Evolutionary conservation across 2,888 invertebrate genomes (phyloP), one percentile per base, ranked within the genome.

Genomic region (Amiota mariae): DNA sequence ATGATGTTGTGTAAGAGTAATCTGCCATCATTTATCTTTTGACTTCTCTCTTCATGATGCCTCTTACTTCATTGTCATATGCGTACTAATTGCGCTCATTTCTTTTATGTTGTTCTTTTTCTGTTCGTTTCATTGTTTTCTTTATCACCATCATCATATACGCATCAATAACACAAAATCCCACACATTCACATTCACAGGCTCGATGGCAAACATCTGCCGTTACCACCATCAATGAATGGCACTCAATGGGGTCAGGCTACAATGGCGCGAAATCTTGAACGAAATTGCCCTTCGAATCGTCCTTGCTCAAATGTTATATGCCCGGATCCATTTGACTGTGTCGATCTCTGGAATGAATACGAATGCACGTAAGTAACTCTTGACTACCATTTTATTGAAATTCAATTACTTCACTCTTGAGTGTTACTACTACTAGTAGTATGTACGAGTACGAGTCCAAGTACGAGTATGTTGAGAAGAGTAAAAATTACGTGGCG

Each of bases 341-440:
- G 97, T 91, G 95, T 96, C 80, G 98, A 97, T 91, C 93, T 98
- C 63, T 99, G 98, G 98, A 98, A 98, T 90, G 96, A 96, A 90
- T 97, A 97, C 87, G 97, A 98, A 90, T 99, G 98, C 96, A 97
- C 98, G 96, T 99, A 91, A 95, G 96, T 95, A 88, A 82, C 76
- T 72, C 36, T 11, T 63, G 12, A 20, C 9, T 36, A 36, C 36
- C 36, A 6, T 36, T 36, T 36, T 36, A 36, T 36, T 20, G 59
- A 15, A 59, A 20, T 11, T 59, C 15, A 59, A 59, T 59, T 59
- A 59, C 59, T 36, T 4, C 6, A 36, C 36, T 36, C 8, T 36
- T 36, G 6, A 36, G 6, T 36, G n/a, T n/a, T n/a, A n/a, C n/a
- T n/a, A n/a, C n/a, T n/a, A n/a, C n/a, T n/a, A n/a, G n/a, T n/a